Percentiles rank a stretch among this genome's conserved stretches.
Conservation (phyloP, 2,888 invertebrate genomes). For the Netelia inedita region DNA sequence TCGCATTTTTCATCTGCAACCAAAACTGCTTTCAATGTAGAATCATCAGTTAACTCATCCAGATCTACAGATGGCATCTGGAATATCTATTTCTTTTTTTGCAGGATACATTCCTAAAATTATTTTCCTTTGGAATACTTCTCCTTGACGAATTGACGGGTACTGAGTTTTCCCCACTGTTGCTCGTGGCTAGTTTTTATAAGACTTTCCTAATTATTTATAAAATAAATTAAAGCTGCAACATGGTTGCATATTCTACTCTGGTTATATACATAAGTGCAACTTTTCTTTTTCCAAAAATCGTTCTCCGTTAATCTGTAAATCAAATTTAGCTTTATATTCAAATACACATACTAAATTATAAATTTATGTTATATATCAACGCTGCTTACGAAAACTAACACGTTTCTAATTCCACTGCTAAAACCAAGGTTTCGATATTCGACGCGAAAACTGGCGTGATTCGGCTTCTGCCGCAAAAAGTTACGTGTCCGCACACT, state of each 20-base stretch:
- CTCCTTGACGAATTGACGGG: constrained; percentile 54
- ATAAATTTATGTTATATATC: constrained; percentile 4
- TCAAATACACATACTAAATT: not conserved
- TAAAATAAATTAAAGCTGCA: constrained; percentile 61
- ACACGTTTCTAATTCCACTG: too few relatives aligned
- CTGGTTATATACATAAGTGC: constrained; percentile 65
- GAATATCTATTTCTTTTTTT: constrained; percentile 26
- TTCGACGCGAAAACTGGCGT: too few relatives aligned
- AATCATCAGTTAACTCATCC: not conserved
- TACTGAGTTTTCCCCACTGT: constrained; percentile 62
- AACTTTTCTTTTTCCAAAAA: constrained; percentile 45
- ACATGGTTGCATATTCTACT: constrained; percentile 62
- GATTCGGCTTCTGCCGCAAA: too few relatives aligned
- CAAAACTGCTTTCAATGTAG: constrained; percentile 31
- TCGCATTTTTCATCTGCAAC: not conserved
- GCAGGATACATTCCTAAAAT: constrained; percentile 46
- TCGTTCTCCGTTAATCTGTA: constrained; percentile 60
- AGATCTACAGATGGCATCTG: not conserved
- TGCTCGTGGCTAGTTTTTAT: constrained; percentile 67
- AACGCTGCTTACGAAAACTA: too few relatives aligned
- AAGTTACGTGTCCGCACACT: too few relatives aligned
- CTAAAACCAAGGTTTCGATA: too few relatives aligned
- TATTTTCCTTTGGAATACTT: constrained; percentile 61
- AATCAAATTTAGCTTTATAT: constrained; percentile 29
- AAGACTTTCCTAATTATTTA: constrained; percentile 56